Evolutionary conservation across 2,888 invertebrate species (phyloP).

Genomic region (Megamerina dolium): DNA sequence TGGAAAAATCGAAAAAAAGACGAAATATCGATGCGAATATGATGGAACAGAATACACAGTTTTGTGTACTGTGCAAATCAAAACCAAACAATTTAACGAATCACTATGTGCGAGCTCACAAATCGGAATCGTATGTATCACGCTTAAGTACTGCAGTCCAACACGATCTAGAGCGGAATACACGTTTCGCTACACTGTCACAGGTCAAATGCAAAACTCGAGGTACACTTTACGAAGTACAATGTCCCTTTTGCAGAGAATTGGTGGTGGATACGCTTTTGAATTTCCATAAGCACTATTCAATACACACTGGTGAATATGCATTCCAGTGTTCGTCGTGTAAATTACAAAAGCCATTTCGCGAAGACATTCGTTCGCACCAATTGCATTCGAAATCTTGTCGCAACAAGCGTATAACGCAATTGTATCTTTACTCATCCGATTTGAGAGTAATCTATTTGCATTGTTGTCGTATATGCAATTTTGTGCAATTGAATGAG

Average conservation of each 20-base stretch:
- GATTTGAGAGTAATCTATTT: slow-evolving; percentile 26
- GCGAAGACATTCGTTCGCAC: slow-evolving; percentile 26
- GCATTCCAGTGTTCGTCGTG: slow-evolving; percentile 27
- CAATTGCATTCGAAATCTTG: slow-evolving; percentile 24
- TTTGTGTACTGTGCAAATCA: slow-evolving; percentile 26
- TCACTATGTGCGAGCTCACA: slow-evolving; percentile 27
- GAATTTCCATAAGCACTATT: slow-evolving; percentile 28
- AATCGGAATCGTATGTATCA: slow-evolving; percentile 30
- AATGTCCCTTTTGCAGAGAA: slow-evolving; percentile 26
- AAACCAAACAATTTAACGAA: slow-evolving; percentile 27
- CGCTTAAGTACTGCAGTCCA: slow-evolving; percentile 22
- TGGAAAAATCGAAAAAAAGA: background rate
- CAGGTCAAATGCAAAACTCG: slow-evolving; percentile 1
- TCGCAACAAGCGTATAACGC: slow-evolving; percentile 20
- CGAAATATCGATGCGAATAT: slow-evolving; percentile 24
- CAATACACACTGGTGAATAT: slow-evolving; percentile 32
- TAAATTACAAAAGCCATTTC: slow-evolving; percentile 24
- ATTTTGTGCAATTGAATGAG: slow-evolving; percentile 32
- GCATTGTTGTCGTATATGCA: slow-evolving; percentile 27
- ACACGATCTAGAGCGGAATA: slow-evolving; percentile 21
- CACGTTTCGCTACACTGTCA: slow-evolving; percentile 19
- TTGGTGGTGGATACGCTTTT: slow-evolving; percentile 23
- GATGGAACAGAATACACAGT: slow-evolving; percentile 20
- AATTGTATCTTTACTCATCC: slow-evolving; percentile 25
- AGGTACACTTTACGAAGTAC: slow-evolving; percentile 18